Percentiles rank a stretch among this genome's conserved stretches.
These are phyloP conservation scores for Ips typographus DNA, from an alignment of 1,140 invertebrate species.

Conservation along the genomic window DNA sequence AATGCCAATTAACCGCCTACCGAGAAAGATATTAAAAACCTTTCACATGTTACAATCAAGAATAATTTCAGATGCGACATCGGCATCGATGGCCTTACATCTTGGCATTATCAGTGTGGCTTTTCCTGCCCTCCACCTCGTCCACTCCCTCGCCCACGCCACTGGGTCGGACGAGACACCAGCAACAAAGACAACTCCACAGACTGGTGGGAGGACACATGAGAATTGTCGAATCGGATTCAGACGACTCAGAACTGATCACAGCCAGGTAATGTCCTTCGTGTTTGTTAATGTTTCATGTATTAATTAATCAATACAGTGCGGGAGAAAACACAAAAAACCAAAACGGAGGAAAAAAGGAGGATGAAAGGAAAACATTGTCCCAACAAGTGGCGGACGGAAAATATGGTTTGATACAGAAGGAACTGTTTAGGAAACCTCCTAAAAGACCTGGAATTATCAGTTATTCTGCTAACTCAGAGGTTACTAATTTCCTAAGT, in stretches of 20 bases:
- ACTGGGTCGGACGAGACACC: constrained; percentile 10
- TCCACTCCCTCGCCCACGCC: constrained; percentile 8
- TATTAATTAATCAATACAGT: constrained; percentile 10
- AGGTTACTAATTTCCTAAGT: constrained; percentile 56
- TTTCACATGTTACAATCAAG: no score
- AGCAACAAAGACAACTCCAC: constrained; percentile 29
- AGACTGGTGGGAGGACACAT: constrained; percentile 65
- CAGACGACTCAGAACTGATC: constrained; percentile 51
- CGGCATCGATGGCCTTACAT: constrained; percentile 34
- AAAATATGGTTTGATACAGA: constrained; percentile 85
- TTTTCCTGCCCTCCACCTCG: constrained; percentile 9
- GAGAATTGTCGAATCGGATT: constrained; percentile 43
- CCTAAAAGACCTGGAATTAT: constrained; percentile 76
- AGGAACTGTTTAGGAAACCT: constrained; percentile 71
- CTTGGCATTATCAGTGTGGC: constrained; percentile 4
- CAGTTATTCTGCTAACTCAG: constrained; percentile 74
- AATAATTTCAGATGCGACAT: constrained; percentile 27
- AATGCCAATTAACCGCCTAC: background rate
- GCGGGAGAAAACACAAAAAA: constrained; percentile 65
- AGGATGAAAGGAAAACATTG: constrained; percentile 77
- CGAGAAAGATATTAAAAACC: no score
- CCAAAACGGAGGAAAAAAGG: constrained; percentile 52
- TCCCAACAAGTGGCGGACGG: constrained; percentile 84
- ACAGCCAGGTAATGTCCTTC: constrained; percentile 22
- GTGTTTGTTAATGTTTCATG: background rate